Evolutionary conservation across 2,797 vertebrate species (phyloP).

Genomic region (Rhinatrema bivittatum): DNA sequence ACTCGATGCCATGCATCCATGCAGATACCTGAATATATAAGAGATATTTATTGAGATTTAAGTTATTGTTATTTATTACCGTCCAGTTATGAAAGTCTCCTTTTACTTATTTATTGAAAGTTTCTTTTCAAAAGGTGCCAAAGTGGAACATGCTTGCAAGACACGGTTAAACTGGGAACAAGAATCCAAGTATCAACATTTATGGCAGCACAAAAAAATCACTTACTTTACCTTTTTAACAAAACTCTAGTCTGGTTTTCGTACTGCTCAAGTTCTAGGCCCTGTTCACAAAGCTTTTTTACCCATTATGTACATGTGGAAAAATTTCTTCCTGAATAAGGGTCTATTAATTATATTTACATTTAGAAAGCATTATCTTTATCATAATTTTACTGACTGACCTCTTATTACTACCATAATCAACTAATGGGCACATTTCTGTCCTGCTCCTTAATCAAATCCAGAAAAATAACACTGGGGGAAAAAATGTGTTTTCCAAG

Average conservation of each 20-base stretch:
- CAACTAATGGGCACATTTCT: too few species aligned
- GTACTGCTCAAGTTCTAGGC: slow-evolving; percentile 16
- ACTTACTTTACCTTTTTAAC: slow-evolving; percentile 69
- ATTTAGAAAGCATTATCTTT: slow-evolving; percentile 20
- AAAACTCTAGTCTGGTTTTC: slow-evolving; percentile 23
- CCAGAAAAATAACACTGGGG: neutral
- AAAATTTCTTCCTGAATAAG: slow-evolving; percentile 1
- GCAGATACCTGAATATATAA: slow-evolving; percentile 74
- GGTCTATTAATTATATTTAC: slow-evolving; percentile 22
- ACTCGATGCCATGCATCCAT: slow-evolving; percentile 74
- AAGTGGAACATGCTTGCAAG: slow-evolving; percentile 63
- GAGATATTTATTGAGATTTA: slow-evolving; percentile 98
- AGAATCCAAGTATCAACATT: slow-evolving; percentile 44
- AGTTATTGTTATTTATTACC: slow-evolving; percentile 99
- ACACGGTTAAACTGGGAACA: slow-evolving; percentile 43
- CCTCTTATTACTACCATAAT: too few species aligned
- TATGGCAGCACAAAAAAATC: slow-evolving; percentile 59
- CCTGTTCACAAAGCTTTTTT: slow-evolving; percentile 12
- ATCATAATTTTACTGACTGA: too few species aligned
- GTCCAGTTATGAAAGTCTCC: slow-evolving; percentile 76
- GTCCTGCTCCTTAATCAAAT: neutral
- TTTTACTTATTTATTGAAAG: slow-evolving; percentile 85
- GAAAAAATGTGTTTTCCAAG: neutral
- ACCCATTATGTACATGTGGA: slow-evolving; percentile 4
- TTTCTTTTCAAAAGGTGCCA: slow-evolving; percentile 86